Percentiles rank a stretch among this genome's conserved stretches.
phyloP scores from a whole-genome alignment of 2,113 vertebrate species.

The Lagopus muta region DNA sequence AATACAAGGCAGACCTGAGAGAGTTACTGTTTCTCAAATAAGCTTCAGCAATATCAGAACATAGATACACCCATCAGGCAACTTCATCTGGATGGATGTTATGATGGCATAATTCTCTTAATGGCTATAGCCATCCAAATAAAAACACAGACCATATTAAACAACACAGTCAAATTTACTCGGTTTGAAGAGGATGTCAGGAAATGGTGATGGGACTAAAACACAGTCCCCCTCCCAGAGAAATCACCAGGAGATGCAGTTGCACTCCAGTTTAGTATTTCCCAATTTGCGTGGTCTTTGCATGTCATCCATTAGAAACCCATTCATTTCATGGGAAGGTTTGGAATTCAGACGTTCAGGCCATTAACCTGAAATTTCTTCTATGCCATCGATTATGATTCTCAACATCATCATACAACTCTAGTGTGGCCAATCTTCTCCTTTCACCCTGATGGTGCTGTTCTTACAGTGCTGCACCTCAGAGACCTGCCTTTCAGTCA shows the following conservation, averaged over 20 bases:
- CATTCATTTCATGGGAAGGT: not conserved
- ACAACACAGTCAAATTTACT: not conserved
- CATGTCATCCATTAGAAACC: not conserved
- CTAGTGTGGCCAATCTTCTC: no score
- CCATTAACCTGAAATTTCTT: not conserved
- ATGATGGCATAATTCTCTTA: not conserved
- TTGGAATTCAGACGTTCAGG: not conserved
- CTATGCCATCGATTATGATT: no score
- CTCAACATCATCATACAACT: not conserved
- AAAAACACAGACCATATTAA: not conserved
- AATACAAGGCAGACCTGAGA: constrained; percentile 3
- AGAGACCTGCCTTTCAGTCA: not conserved
- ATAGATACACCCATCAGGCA: not conserved
- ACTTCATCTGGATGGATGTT: not conserved
- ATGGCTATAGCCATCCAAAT: not conserved
- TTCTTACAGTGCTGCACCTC: not conserved
- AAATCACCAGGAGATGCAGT: not conserved
- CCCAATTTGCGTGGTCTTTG: not conserved
- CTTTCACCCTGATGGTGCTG: not conserved
- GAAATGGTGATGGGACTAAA: not conserved
- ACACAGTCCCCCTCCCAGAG: accelerated
- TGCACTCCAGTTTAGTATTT: not conserved
- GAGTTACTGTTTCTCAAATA: not conserved
- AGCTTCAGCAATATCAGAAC: not conserved
- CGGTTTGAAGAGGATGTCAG: not conserved